Base-by-base conservation (phyloP, 2,797 vertebrate species). In the Danionella dracula region DNA sequence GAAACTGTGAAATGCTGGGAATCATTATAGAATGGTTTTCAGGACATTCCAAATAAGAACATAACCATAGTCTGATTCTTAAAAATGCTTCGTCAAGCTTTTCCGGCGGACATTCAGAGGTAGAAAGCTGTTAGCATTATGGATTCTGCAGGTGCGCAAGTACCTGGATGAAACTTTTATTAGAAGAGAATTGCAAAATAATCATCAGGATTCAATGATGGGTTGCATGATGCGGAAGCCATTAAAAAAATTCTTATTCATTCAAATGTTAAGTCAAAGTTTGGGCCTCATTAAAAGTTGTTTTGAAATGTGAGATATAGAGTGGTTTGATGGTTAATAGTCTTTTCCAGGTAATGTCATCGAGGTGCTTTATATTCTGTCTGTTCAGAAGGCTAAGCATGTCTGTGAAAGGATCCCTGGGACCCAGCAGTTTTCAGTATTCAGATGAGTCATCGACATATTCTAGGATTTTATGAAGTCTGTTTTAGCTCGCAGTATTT, bases 391-490 rank as follows among this genome's bases (percentile, higher is more conserved):
- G 32, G 20, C 48, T 35, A 35, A 48, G 4, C 2, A 27, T 29
- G n/a, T 16, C n/a, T 0, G 8, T 21, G 42, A 32, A 57, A 42
- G 29, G 29, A 29, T 46, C 8, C 15, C 29, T 40, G 15, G 15
- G 23, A n/a, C n/a, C n/a, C n/a, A n/a, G n/a, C n/a, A n/a, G n/a
- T n/a, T 38, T 29, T 50, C 13, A 50, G 5, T 20, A 38, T 61
- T 60, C 16, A 8, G 21, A 62, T 16, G 21, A 62, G 27, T 38
- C 21, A 62, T 38, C 12, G 20, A 15, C 9, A 62, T n/a, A 50
- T 31, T 49, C 46, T 38, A 19, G 19, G 32, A 48, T 35, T 32
- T 60, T 13, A 60, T 48, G 37, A 60, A 60, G n/a, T 44, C 31
- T 37, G 42, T 48, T 12, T 46, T 42, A 46, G 12, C 32, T 58